Evolutionary conservation across 2,888 invertebrate genomes (phyloP).

Genomic region (Craniophora ligustri): DNA sequence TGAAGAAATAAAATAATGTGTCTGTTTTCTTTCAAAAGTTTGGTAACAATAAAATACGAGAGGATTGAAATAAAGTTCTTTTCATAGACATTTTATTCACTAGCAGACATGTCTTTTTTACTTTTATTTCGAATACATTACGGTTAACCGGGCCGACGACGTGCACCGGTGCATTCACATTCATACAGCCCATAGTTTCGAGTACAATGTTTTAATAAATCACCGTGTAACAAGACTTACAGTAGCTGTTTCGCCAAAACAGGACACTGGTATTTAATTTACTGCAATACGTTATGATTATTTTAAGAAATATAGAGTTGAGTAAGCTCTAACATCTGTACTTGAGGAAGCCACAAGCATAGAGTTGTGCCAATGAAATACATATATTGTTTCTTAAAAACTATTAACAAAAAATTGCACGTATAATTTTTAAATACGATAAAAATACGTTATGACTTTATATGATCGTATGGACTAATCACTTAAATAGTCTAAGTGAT

Average conservation of each 20-base stretch:
- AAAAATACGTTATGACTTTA: too few relatives aligned
- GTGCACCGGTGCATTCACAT: slow-evolving; percentile 71
- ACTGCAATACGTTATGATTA: slow-evolving; percentile 54
- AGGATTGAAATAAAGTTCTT: slow-evolving; percentile 15
- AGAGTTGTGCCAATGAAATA: too few relatives aligned
- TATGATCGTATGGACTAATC: too few relatives aligned
- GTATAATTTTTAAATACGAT: too few relatives aligned
- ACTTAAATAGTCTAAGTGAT: too few relatives aligned
- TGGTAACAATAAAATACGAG: background rate
- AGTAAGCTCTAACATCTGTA: slow-evolving; percentile 33
- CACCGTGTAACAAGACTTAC: slow-evolving; percentile 69
- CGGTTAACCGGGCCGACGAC: slow-evolving; percentile 40
- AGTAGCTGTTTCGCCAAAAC: slow-evolving; percentile 78
- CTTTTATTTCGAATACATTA: slow-evolving; percentile 46
- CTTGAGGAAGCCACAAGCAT: too few relatives aligned
- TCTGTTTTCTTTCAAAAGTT: too few relatives aligned
- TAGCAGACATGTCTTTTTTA: slow-evolving; percentile 25
- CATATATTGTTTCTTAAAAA: too few relatives aligned
- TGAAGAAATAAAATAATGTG: too few relatives aligned
- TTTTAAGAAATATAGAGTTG: slow-evolving; percentile 62
- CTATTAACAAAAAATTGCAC: too few relatives aligned
- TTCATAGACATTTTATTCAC: slow-evolving; percentile 31
- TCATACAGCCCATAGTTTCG: slow-evolving; percentile 65
- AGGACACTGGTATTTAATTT: slow-evolving; percentile 72
- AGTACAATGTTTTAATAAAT: slow-evolving; percentile 78